A percentile compares a stretch with the other conserved stretches of the same genome.
Evolutionary conservation across 2,888 invertebrate species (phyloP).

Genomic region (Pyrocoelia pectoralis): DNA sequence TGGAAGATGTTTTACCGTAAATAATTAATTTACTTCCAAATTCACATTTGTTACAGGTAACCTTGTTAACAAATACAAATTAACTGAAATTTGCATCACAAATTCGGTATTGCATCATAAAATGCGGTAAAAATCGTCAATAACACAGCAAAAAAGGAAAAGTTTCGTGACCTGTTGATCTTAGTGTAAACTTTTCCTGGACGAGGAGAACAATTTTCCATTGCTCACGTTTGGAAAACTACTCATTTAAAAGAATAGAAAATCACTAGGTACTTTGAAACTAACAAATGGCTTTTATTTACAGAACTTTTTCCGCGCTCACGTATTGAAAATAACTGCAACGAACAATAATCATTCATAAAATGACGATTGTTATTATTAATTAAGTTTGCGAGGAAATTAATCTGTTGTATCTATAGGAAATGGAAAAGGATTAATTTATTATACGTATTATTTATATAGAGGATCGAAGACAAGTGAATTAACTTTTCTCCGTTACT

Average conservation of each 20-base stretch:
- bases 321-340: background rate
- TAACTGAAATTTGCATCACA: slow-evolving; percentile 22
- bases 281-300: too few relatives aligned
- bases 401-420: background rate
- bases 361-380: background rate
- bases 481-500: slow-evolving; percentile 7
- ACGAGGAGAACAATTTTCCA: background rate
- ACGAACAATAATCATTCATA: background rate
- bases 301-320: background rate
- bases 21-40: slow-evolving; percentile 21
- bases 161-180: background rate
- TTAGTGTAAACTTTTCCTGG: background rate
- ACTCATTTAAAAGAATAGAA: background rate
- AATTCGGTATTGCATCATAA: slow-evolving; percentile 8
- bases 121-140: background rate
- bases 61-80: slow-evolving; percentile 27
- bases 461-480: slow-evolving; percentile 5
- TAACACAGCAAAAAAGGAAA: background rate
- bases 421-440: slow-evolving; percentile 2
- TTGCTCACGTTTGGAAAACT: background rate
- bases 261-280: background rate
- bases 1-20: slow-evolving; percentile 15
- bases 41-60: slow-evolving; percentile 23
- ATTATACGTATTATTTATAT: background rate
- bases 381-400: background rate